These are phyloP conservation scores for Clarias batrachus DNA, from an alignment of 2,113 vertebrate species.

Conservation along the genomic window DNA sequence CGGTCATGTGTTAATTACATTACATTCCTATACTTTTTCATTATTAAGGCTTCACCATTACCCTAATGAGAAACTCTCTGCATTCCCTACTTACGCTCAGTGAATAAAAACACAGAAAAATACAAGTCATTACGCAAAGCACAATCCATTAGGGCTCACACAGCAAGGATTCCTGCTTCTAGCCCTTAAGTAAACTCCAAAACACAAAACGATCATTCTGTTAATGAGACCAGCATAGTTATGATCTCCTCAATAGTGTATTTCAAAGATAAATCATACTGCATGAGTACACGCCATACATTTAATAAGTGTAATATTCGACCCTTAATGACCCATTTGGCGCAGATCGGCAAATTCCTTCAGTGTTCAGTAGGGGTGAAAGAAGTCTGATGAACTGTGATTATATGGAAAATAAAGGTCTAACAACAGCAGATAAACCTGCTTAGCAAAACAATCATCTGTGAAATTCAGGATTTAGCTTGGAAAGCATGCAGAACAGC, in stretches of 20 bases:
- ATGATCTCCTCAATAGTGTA: not conserved
- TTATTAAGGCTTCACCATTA: not conserved
- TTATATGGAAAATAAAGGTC: not conserved
- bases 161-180: not conserved
- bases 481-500: slow-evolving; percentile 60
- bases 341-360: slow-evolving; percentile 70
- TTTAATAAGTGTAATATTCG: slow-evolving; percentile 59
- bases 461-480: slow-evolving; percentile 43
- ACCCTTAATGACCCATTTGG: slow-evolving; percentile 68
- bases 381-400: slow-evolving; percentile 51
- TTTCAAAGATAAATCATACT: not conserved
- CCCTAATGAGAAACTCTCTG: slow-evolving; percentile 14
- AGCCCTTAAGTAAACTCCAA: not conserved
- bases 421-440: not conserved
- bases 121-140: not conserved
- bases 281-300: slow-evolving; percentile 3
- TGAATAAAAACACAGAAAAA: not conserved
- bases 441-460: not conserved
- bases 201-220: not conserved
- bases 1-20: not conserved
- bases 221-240: not conserved
- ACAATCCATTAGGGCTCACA: not conserved
- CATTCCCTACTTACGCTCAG: not conserved
- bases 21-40: not conserved
- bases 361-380: slow-evolving; percentile 48